A percentile compares a stretch with the other conserved stretches of the same genome.
Evolutionary conservation across 2,113 vertebrate species (phyloP).

Genomic region (Suncus etruscus): DNA sequence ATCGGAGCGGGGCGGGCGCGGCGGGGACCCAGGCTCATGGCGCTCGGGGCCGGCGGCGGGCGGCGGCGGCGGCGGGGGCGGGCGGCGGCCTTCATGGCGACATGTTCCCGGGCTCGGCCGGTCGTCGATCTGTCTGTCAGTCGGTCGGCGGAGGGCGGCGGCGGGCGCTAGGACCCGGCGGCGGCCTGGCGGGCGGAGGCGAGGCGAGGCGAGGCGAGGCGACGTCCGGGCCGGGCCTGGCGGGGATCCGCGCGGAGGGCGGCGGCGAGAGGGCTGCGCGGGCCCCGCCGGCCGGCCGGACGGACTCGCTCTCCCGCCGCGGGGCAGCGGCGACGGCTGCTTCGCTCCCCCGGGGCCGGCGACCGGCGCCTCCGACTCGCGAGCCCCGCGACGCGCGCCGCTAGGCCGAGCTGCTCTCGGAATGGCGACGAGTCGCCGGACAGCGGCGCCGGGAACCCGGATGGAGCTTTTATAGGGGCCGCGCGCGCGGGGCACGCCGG

Average conservation of each 20-base stretch:
- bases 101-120: slow-evolving; percentile 92
- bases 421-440: slow-evolving; percentile 86
- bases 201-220: slow-evolving; percentile 63
- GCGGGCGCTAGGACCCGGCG: slow-evolving; percentile 77
- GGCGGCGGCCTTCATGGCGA: slow-evolving; percentile 98
- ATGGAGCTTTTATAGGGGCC: slow-evolving; percentile 68
- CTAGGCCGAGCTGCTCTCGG: slow-evolving; percentile 76
- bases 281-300: slow-evolving; percentile 83
- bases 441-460: slow-evolving; percentile 81
- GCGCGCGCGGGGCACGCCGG: slow-evolving; percentile 12
- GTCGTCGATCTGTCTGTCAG: slow-evolving; percentile 81
- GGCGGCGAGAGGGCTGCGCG: slow-evolving; percentile 53
- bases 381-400: slow-evolving; percentile 71
- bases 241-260: slow-evolving; percentile 67
- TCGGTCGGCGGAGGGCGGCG: slow-evolving; percentile 70
- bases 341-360: slow-evolving; percentile 75
- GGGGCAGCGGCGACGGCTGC: slow-evolving; percentile 76
- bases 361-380: slow-evolving; percentile 79
- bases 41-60: slow-evolving; percentile 91
- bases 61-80: slow-evolving; percentile 89
- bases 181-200: background rate
- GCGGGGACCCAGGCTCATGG: slow-evolving; percentile 94
- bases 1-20: slow-evolving; percentile 91
- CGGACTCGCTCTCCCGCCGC: slow-evolving; percentile 79
- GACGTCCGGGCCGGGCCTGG: slow-evolving; percentile 74